These are phyloP conservation scores for Cinclus cinclus DNA, from an alignment of 2,113 vertebrate genomes.

Conservation along the genomic window DNA sequence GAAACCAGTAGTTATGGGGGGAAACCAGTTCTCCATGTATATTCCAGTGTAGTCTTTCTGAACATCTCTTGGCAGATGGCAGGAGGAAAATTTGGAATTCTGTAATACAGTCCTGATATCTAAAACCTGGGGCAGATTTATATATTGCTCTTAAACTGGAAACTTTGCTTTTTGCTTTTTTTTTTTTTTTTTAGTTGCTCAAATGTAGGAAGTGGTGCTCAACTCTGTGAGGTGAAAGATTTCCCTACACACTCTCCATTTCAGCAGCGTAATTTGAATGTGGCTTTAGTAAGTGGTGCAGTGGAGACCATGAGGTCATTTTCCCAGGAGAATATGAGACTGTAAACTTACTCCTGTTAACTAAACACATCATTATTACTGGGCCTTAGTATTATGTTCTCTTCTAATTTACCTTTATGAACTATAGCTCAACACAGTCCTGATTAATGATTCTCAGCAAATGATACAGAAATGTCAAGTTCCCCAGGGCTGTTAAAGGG, in stretches of 20 bases:
- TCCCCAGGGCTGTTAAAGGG: background rate
- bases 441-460: background rate
- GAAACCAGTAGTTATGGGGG: background rate
- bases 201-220: background rate
- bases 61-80: background rate
- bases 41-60: background rate
- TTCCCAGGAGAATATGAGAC: conserved; percentile 71
- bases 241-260: conserved; percentile 54
- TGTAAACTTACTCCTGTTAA: conserved; percentile 58
- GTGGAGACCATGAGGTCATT: conserved; percentile 54
- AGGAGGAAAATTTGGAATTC: background rate
- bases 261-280: conserved; percentile 59
- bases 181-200: background rate
- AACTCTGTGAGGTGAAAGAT: conserved; percentile 7
- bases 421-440: background rate
- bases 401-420: background rate
- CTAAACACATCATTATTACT: conserved; percentile 60
- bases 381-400: conserved; percentile 36
- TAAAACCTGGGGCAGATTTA: background rate
- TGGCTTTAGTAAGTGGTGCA: conserved; percentile 63
- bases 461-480: background rate
- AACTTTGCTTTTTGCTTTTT: background rate
- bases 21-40: background rate
- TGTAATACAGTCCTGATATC: background rate
- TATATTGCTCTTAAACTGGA: background rate